A percentile compares a stretch with the other conserved stretches of the same genome.
Conservation (phyloP, 2,797 vertebrate species). For the Gorsachius magnificus region DNA sequence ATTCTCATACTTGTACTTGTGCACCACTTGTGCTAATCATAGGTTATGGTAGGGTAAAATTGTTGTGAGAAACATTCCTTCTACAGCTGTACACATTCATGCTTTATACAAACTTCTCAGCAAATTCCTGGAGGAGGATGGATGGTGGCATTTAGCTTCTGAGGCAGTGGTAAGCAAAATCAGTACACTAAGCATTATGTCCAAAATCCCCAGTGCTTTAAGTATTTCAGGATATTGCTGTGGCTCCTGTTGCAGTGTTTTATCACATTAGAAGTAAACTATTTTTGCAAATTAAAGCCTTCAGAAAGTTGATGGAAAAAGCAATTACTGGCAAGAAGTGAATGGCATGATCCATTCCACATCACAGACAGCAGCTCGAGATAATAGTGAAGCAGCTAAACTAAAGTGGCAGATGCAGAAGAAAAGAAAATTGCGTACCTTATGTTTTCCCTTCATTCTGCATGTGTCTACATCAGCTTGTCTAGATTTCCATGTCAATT, state of each 20-base stretch:
- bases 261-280: conserved; percentile 69
- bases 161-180: not conserved
- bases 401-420: conserved; percentile 71
- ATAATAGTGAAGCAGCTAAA: conserved; percentile 72
- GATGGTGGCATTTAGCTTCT: not conserved
- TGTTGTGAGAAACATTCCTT: not conserved
- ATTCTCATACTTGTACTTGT: not conserved
- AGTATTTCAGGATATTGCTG: conserved; percentile 8
- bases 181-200: not conserved
- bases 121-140: not conserved
- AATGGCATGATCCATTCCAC: conserved; percentile 59
- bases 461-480: conserved; percentile 98
- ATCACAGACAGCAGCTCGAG: conserved; percentile 47
- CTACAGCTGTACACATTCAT: not conserved
- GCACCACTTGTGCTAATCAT: not conserved
- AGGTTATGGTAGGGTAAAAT: not conserved
- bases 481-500: conserved; percentile 98
- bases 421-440: conserved; percentile 84
- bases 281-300: conserved; percentile 75
- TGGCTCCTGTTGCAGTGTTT: conserved; percentile 45
- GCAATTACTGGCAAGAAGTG: conserved; percentile 66
- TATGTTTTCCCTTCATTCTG: conserved; percentile 99
- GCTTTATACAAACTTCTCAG: not conserved
- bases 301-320: conserved; percentile 72
- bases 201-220: not conserved